Evolutionary conservation across 2,888 invertebrate species (phyloP).

Genomic region (Acanthosepion esculentum): DNA sequence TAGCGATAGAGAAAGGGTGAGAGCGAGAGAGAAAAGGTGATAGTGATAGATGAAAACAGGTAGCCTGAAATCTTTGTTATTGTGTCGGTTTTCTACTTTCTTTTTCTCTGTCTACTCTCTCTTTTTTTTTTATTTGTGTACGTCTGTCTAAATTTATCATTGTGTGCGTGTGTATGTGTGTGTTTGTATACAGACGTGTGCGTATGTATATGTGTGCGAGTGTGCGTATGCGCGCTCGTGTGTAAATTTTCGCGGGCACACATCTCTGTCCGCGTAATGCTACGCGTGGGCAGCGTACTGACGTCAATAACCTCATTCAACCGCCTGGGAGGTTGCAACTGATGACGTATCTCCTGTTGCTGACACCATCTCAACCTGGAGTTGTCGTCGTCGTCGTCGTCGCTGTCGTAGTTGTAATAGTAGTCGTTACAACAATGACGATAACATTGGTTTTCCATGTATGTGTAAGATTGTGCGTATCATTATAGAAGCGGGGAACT

Average conservation of each 20-base stretch:
- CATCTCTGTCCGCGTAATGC: background rate
- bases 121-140: background rate
- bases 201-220: background rate
- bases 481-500: background rate
- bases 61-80: background rate
- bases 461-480: background rate
- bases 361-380: conserved; percentile 18
- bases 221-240: background rate
- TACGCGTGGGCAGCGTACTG: background rate
- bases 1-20: too few species aligned
- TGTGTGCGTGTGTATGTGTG: background rate
- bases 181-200: background rate
- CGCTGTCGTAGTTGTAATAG: background rate
- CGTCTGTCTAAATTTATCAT: background rate
- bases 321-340: conserved; percentile 33
- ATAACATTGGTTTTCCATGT: background rate
- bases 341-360: conserved; percentile 6
- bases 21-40: background rate
- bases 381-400: background rate
- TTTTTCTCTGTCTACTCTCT: background rate
- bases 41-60: too few species aligned
- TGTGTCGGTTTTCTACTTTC: background rate
- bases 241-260: background rate
- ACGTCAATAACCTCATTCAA: conserved; percentile 21
- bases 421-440: background rate